phyloP scores from a whole-genome alignment of 2,113 vertebrate genomes.

The Chionomys nivalis region DNA sequence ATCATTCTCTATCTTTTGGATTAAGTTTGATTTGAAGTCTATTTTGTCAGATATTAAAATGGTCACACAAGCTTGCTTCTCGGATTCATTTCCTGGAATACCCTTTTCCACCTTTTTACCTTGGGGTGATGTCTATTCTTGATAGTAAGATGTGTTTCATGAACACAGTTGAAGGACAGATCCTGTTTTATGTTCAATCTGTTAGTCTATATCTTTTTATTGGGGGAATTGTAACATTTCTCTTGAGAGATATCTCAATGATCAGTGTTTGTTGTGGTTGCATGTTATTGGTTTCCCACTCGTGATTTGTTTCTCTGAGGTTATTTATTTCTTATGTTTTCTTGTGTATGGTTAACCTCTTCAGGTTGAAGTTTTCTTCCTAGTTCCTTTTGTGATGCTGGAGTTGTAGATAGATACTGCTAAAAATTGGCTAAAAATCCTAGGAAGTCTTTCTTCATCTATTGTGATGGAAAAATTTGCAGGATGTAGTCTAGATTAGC shows the following conservation, averaged over 20 bases:
- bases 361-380: neutral
- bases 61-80: neutral
- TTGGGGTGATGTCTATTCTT: neutral
- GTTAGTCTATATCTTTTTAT: neutral
- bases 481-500: neutral
- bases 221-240: neutral
- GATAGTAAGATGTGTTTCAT: neutral
- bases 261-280: neutral
- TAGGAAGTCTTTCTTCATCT: neutral
- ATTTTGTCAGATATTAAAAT: neutral
- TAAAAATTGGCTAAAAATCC: neutral
- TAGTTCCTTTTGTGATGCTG: neutral
- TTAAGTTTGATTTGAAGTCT: neutral
- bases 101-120: too few relatives aligned
- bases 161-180: neutral
- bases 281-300: neutral
- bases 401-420: neutral
- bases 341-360: neutral
- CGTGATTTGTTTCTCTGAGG: neutral
- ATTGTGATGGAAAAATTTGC: neutral
- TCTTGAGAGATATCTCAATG: neutral
- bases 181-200: neutral
- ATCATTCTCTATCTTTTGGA: neutral
- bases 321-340: neutral
- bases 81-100: neutral